Conservation (phyloP, 2,113 vertebrate species). For the Lates calcarifer region DNA sequence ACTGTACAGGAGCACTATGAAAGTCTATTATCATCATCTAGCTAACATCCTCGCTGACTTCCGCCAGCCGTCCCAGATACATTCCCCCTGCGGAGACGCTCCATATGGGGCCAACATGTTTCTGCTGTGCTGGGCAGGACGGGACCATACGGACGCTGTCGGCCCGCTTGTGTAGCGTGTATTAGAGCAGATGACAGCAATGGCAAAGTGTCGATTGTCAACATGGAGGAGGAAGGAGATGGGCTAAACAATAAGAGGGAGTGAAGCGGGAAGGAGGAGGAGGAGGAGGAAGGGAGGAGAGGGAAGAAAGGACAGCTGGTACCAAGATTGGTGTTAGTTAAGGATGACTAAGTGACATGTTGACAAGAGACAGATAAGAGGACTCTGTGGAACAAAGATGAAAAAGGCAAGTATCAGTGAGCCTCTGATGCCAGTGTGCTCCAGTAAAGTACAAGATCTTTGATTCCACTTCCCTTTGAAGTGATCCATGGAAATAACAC, state of each 20-base stretch:
- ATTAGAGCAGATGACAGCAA: slow-evolving; percentile 55
- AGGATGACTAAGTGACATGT: slow-evolving; percentile 72
- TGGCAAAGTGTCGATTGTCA: slow-evolving; percentile 53
- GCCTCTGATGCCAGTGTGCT: slow-evolving; percentile 55
- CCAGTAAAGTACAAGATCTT: slow-evolving; percentile 57
- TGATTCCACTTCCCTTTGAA: slow-evolving; percentile 68
- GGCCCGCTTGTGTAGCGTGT: slow-evolving; percentile 25
- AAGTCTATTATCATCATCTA: slow-evolving; percentile 42
- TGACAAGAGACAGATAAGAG: slow-evolving; percentile 67
- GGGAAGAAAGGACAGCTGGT: slow-evolving; percentile 58
- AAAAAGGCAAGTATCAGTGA: slow-evolving; percentile 47
- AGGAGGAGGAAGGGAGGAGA: slow-evolving; percentile 16
- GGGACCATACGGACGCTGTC: slow-evolving; percentile 50
- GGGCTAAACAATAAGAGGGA: slow-evolving; percentile 30
- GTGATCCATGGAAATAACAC: slow-evolving; percentile 62
- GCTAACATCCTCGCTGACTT: slow-evolving; percentile 34
- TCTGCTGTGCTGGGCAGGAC: slow-evolving; percentile 23
- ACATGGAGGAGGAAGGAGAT: slow-evolving; percentile 12
- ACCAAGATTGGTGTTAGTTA: slow-evolving; percentile 66
- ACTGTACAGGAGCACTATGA: slow-evolving; percentile 12
- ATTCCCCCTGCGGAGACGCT: slow-evolving; percentile 52
- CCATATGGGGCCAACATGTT: slow-evolving; percentile 63
- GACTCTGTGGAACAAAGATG: slow-evolving; percentile 50
- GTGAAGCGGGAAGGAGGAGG: neutral
- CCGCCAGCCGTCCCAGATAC: slow-evolving; percentile 43